phyloP scores from a whole-genome alignment of 1,140 invertebrate species.

The Listronotus bonariensis region DNA sequence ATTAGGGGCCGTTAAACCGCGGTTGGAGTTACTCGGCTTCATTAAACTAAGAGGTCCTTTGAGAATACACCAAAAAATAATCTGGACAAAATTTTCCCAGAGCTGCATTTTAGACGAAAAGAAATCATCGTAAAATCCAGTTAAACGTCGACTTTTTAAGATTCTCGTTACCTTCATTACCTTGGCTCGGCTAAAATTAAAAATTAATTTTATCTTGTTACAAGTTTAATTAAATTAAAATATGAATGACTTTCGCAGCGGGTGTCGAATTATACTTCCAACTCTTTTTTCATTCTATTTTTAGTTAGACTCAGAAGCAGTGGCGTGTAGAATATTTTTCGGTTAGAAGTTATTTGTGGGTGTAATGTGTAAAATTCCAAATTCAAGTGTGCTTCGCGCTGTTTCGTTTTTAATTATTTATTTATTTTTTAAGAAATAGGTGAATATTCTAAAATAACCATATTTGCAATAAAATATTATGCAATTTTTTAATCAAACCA shows the following conservation, averaged over 20 bases:
- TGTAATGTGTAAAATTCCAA: no score
- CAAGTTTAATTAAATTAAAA: slow-evolving; percentile 53
- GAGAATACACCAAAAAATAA: slow-evolving; percentile 52
- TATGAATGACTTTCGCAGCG: slow-evolving; percentile 48
- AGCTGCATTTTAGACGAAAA: slow-evolving; percentile 42
- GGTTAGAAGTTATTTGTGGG: background rate
- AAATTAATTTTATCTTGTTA: slow-evolving; percentile 54
- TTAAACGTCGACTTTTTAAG: slow-evolving; percentile 46
- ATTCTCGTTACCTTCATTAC: slow-evolving; percentile 49
- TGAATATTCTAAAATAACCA: no score
- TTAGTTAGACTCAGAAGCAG: background rate
- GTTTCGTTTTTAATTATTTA: no score
- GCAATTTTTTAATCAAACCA: no score
- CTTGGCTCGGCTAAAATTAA: slow-evolving; percentile 47
- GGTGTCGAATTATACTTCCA: slow-evolving; percentile 45
- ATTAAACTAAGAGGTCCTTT: slow-evolving; percentile 50
- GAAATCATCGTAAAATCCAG: slow-evolving; percentile 47
- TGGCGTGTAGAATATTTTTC: background rate
- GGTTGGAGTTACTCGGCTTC: slow-evolving; percentile 40
- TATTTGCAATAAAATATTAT: no score
- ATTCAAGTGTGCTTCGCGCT: no score
- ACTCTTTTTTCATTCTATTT: slow-evolving; percentile 32
- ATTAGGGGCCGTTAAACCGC: slow-evolving; percentile 37
- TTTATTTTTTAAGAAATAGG: no score
- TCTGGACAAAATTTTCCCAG: slow-evolving; percentile 48